Evolutionary conservation across 2,888 invertebrate species (phyloP), one percentile per base, ranked within the genome.

Genomic region (Ypsolopha scabrella): DNA sequence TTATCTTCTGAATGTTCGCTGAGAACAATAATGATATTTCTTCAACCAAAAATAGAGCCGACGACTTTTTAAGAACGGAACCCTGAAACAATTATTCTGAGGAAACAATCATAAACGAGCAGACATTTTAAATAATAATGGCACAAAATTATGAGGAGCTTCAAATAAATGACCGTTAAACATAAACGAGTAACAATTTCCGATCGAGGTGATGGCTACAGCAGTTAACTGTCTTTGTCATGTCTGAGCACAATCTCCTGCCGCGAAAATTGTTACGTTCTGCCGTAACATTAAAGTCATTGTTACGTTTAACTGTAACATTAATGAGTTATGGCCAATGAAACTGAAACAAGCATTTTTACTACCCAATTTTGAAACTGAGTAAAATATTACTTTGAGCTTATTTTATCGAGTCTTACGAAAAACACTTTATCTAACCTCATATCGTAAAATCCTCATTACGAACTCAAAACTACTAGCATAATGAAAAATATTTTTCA

Each of bases 111-210:
- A 72, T 60, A 75, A 78, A 78, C 70, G 72, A 74, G 60, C 71
- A 69, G 69, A 66, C 70, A 67, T 70, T 70, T 60, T 59, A 69
- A 78, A 76, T 73, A 75, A 72, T 67, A 80, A 79, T 71, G 73
- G 72, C 65, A 64, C 66, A 72, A 75, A 77, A 78, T 82, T 80
- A 82, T 75, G 75, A 73, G 72, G 63, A 71, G 73, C 73, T 80
- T 77, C 73, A 78, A 81, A 81, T 79, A 79, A 81, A 24, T 24
- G 24, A 4, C 75, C 79, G 80, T 82, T 80, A 81, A 79, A 80
- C 77, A 79, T 80, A 80, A 83, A 80, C 75, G 74, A 69, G 70
- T 75, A 82, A 82, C 75, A 79, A 79, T 75, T 77, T 74, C 78
- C 77, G 76, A 77, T 82, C 74, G 69, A 70, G 77, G 75, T 78